A percentile compares a stretch with the other conserved stretches of the same genome.
Conservation (phyloP, 2,797 vertebrate genomes). For the Acomys russatus region DNA sequence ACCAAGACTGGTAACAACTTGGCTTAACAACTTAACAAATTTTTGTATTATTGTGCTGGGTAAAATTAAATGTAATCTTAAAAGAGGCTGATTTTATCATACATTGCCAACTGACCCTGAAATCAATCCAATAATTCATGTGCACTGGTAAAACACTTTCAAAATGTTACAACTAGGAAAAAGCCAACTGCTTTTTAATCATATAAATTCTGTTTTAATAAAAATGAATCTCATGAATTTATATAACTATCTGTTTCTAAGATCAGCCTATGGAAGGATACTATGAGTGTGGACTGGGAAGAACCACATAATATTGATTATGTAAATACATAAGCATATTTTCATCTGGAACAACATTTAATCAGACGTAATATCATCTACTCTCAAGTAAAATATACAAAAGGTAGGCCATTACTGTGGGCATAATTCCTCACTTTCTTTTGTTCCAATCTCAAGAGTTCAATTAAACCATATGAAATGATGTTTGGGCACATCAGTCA, state of each 20-base stretch:
- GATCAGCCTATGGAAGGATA: neutral
- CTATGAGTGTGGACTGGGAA: neutral
- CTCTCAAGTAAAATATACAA: conserved; percentile 26
- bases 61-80: neutral
- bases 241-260: neutral
- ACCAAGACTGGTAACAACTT: neutral
- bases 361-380: neutral
- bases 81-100: neutral
- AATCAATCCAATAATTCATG: conserved; percentile 34
- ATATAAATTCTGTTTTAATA: conserved; percentile 45
- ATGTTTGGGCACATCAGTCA: neutral
- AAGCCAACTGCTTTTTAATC: conserved; percentile 29
- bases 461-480: neutral
- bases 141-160: neutral
- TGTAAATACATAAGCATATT: conserved; percentile 17
- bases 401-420: neutral
- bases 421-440: neutral
- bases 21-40: conserved; percentile 39
- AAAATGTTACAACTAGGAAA: neutral
- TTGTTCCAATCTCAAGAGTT: neutral
- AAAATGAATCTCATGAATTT: conserved; percentile 32
- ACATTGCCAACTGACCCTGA: neutral
- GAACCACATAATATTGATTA: neutral
- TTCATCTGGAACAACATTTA: neutral
- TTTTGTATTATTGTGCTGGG: conserved; percentile 49